phyloP scores from a whole-genome alignment of 1,140 invertebrate genomes.

The Episyrphus balteatus region DNA sequence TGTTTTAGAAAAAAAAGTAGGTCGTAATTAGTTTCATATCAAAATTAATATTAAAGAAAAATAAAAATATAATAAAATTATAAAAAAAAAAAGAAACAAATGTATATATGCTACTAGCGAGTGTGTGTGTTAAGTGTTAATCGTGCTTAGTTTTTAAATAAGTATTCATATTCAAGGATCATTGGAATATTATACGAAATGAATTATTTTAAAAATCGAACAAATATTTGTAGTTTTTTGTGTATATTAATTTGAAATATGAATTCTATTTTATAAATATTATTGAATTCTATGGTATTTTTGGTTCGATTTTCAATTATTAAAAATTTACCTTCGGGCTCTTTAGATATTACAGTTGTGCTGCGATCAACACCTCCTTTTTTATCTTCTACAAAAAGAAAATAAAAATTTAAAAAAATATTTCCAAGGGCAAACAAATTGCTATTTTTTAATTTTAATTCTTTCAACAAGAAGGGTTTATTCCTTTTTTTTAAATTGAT shows the following conservation, averaged over 20 bases:
- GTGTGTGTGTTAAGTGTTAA: too few species aligned
- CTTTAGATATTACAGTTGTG: constrained; percentile 88
- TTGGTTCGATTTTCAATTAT: neutral
- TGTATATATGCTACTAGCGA: too few species aligned
- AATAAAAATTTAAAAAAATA: constrained; percentile 17
- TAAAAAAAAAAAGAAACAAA: too few species aligned
- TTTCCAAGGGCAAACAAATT: too few species aligned
- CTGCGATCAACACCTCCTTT: constrained; percentile 83
- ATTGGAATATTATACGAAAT: neutral
- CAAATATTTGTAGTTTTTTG: neutral
- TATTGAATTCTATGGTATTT: neutral
- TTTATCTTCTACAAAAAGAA: constrained; percentile 60
- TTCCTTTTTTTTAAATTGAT: neutral
- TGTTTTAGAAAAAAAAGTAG: too few species aligned
- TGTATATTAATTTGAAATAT: neutral
- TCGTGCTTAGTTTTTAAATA: too few species aligned
- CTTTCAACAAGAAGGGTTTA: neutral
- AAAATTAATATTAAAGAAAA: too few species aligned
- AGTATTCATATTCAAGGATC: too few species aligned
- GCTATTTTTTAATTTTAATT: neutral
- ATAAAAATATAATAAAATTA: too few species aligned
- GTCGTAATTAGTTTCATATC: too few species aligned
- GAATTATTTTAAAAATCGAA: neutral
- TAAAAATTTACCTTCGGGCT: constrained; percentile 58
- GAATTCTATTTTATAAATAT: neutral